phyloP scores from a whole-genome alignment of 2,113 vertebrate species.

The Sinocyclocheilus anshuiensis region DNA sequence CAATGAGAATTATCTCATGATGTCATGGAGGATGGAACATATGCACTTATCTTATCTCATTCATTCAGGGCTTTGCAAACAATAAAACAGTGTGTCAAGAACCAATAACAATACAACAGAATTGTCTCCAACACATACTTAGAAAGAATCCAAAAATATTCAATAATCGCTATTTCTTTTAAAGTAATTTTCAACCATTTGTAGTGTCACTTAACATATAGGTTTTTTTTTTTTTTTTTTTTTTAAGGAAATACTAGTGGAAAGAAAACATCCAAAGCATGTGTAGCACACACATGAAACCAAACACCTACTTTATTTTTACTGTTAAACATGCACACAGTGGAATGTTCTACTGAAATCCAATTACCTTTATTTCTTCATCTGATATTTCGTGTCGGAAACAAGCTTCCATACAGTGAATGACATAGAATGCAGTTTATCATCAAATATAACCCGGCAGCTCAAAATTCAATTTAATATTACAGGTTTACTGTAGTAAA shows the following conservation, averaged over 20 bases:
- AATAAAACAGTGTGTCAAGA: neutral
- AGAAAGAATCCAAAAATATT: neutral
- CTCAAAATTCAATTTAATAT: no score
- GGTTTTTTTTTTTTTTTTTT: no score
- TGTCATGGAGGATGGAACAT: neutral
- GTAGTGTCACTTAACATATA: no score
- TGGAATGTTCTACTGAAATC: conserved; percentile 21
- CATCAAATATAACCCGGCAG: no score
- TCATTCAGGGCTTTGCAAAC: neutral
- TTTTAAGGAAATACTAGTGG: no score
- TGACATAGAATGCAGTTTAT: no score
- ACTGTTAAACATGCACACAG: neutral
- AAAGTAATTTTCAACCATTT: neutral
- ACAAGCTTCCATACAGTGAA: no score
- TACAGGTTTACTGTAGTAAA: no score
- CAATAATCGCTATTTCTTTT: no score
- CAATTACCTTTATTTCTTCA: no score
- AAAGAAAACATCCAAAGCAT: no score
- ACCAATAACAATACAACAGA: neutral
- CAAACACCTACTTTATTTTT: neutral
- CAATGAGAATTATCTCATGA: conserved; percentile 6
- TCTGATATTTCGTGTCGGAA: no score
- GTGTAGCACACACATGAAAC: neutral
- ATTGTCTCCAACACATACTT: neutral
- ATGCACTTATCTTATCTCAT: neutral